Base-by-base conservation (phyloP, 1,140 invertebrate genomes). In the Procambarus clarkii region DNA sequence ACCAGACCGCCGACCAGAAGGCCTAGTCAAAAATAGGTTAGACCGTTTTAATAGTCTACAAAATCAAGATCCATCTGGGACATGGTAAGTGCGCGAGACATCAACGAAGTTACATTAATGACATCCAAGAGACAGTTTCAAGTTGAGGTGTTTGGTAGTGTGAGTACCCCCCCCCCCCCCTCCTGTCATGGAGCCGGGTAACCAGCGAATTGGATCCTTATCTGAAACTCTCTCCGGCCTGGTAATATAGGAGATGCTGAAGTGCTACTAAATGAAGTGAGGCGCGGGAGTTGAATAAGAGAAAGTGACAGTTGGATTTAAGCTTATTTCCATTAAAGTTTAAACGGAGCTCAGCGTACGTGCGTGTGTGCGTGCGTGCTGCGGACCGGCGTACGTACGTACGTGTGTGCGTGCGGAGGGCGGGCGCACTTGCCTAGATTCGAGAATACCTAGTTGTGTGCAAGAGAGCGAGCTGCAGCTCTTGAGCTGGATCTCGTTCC, bases 81-180 rank as follows among this genome's bases (percentile, higher is more conserved):
- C 13, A 24, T 24, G 69, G 34, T 74, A 34, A 21, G 24, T 74
- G 69, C n/a, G 4, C 2, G 69, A 34, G 69, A 11, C n/a, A 21
- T 74, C 24, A 74, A 74, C 69, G 24, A 74, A 74, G 69, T 74
- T 74, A n/a, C 69, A 74, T 0, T 74, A 74, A 74, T n/a, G 69
- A 74, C n/a, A 74, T 74, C 34, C 69, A 74, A n/a, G 69, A 34
- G 34, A 74, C 69, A 13, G 69, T 74, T 74, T 74, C 3, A n/a
- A 4, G 69, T 74, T 74, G 69, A 74, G n/a, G 69, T 34, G 69
- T 74, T 74, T 24, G 4, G 18, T 74, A 74, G 34, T 74, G 34
- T 21, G 5, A 4, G 60, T 15, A 21, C 18, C 9, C 13, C 3
- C 11, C 11, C 18, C 3, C 69, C 69, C n/a, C 11, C n/a, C n/a